Percentiles rank a stretch among this genome's conserved stretches.
Conservation (phyloP, 2,888 invertebrate genomes). For the Cistogaster globosa region DNA sequence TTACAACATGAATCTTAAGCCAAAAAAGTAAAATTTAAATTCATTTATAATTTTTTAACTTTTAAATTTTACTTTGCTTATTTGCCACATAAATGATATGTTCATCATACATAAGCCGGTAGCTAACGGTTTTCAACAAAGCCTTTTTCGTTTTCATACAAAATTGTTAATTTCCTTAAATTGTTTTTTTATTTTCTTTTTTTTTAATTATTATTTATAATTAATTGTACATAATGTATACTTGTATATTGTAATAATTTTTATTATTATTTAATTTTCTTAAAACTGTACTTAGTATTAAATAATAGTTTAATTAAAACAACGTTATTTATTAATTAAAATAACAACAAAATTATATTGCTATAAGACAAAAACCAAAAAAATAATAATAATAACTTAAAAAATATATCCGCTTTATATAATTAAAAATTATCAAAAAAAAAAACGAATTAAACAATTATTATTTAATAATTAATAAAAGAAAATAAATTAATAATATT, state of each 20-base stretch:
- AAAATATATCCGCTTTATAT: slow-evolving; percentile 69
- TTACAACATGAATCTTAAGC: too few species aligned
- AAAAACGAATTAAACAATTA: slow-evolving; percentile 43
- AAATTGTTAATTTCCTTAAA: background rate
- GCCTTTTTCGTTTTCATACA: too few species aligned
- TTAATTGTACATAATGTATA: slow-evolving; percentile 78
- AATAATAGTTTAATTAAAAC: slow-evolving; percentile 62
- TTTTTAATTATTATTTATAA: slow-evolving; percentile 60
- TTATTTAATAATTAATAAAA: slow-evolving; percentile 55
- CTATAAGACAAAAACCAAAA: slow-evolving; percentile 12
- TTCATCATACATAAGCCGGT: slow-evolving; percentile 28
- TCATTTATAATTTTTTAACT: too few species aligned
- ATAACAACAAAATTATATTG: slow-evolving; percentile 46
- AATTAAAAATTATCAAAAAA: slow-evolving; percentile 61
- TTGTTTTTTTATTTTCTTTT: background rate
- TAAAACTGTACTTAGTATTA: slow-evolving; percentile 76
- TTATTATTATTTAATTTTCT: slow-evolving; percentile 50
- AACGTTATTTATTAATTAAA: slow-evolving; percentile 79
- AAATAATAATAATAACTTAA: slow-evolving; percentile 10
- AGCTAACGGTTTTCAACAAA: slow-evolving; percentile 44
- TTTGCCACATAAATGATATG: background rate
- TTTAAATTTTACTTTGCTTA: too few species aligned
- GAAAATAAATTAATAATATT: slow-evolving; percentile 79
- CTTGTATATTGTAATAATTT: slow-evolving; percentile 77
- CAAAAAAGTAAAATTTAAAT: too few species aligned